Conservation (phyloP, 2,888 invertebrate genomes). For the Drosophila mayaguana region DNA sequence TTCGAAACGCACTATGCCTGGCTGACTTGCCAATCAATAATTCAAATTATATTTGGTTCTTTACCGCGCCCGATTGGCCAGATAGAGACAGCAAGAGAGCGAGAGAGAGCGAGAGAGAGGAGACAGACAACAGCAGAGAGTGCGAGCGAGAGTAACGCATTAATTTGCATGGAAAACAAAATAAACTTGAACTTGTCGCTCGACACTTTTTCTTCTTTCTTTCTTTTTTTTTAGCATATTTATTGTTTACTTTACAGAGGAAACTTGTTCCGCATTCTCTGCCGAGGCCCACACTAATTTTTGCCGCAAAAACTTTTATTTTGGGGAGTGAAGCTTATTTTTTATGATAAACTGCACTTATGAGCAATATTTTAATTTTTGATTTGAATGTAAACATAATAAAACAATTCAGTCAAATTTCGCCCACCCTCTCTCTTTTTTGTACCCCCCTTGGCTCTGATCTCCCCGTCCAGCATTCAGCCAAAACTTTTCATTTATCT, state of each 20-base stretch:
- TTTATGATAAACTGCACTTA: background rate
- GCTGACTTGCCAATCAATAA: conserved; percentile 70
- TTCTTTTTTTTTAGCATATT: conserved; percentile 19
- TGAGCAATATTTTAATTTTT: background rate
- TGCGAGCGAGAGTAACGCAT: conserved; percentile 21
- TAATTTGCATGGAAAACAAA: conserved; percentile 49
- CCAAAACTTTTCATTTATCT: conserved; percentile 2
- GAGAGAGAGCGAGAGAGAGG: background rate
- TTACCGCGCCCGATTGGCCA: conserved; percentile 16
- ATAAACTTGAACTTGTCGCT: conserved; percentile 57
- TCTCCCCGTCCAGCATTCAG: background rate
- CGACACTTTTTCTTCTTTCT: background rate
- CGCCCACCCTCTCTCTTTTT: too few relatives aligned
- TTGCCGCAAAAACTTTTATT: conserved; percentile 1
- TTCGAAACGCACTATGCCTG: conserved; percentile 53
- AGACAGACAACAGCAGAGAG: background rate
- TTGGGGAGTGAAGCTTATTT: background rate
- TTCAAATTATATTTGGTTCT: conserved; percentile 72
- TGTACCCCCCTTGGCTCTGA: too few relatives aligned
- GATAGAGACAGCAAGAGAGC: too few relatives aligned
- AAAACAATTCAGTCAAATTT: background rate
- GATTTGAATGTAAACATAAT: conserved; percentile 1
- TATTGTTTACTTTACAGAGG: conserved; percentile 36
- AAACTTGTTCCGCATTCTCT: conserved; percentile 12
- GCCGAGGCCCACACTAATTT: conserved; percentile 1